Evolutionary conservation across 2,888 invertebrate species (phyloP), one percentile per base, ranked within the genome.

Genomic region (Alitta virens): DNA sequence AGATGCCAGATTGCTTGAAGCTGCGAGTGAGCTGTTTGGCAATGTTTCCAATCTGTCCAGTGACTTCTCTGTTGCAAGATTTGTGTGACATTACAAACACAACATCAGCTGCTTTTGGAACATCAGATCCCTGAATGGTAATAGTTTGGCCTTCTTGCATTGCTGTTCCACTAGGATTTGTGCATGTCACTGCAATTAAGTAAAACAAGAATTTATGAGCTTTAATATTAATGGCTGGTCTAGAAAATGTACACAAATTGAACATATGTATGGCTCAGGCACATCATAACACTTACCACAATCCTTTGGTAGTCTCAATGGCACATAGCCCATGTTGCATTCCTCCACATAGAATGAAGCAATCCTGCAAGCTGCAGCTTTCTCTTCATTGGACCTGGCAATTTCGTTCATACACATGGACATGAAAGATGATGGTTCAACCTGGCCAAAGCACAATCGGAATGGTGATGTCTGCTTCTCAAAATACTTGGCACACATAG

Each of bases 41-140:
- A 9, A 81, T 58, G 2, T 66, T 63, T 33, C 70, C 68, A 2
- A 82, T 72, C 43, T 76, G 73, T 61, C 70, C 60, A 27, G 72
- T 85, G 1, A 91, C 79, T 70, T 89, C 87, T 67, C 85, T 85
- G 83, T 94, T 95, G 80, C 95, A 95, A 5, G 85, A 84, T 71
- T 90, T 90, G 1, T 93, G 92, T 76, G 94, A 93, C 9, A 94
- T 86, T 1, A 90, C 85, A 60, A 94, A 85, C 0, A 94, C 84
- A 62, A 94, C 85, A 75, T 94, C 94, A 1, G 91, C 93, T 66
- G 91, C 86, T 66, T 89, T 89, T 65, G 85, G 86, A 0, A 91
- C 64, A 0, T 74, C 2, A 69, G 70, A 16, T 68, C 65, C 71
- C 25, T 63, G 67, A 24, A 89, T 86, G 65, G 1, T 89, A 90